A percentile compares a stretch with the other conserved stretches of the same genome.
These are phyloP conservation scores for Nephrocerus scutellatus DNA, from an alignment of 2,888 invertebrate genomes.

Conservation along the genomic window DNA sequence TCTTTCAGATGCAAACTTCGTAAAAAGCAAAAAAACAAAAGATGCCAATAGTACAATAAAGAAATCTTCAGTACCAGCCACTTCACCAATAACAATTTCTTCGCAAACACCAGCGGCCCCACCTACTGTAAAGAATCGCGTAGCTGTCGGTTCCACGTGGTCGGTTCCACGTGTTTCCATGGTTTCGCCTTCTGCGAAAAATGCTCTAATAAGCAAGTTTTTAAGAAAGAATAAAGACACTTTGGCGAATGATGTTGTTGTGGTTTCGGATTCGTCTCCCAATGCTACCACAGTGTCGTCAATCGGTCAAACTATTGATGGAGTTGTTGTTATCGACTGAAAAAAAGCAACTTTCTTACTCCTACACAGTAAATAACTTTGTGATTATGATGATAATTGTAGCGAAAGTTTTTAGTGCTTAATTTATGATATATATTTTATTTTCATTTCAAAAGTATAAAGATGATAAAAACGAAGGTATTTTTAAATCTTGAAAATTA, in stretches of 20 bases:
- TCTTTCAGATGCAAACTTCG: conserved; percentile 2
- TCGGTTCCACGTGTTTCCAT: conserved; percentile 40
- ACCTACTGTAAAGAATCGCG: conserved; percentile 34
- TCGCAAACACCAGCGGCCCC: conserved; percentile 1
- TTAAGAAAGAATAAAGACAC: conserved; percentile 35
- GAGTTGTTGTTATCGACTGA: conserved; percentile 13
- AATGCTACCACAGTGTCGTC: not conserved
- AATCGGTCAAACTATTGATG: too few species aligned
- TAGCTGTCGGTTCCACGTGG: too few species aligned
- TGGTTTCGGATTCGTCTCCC: not conserved
- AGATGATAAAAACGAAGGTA: conserved; percentile 11
- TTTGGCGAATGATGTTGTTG: too few species aligned
- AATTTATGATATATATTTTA: conserved; percentile 17
- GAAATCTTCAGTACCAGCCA: not conserved
- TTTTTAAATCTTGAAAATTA: too few species aligned
- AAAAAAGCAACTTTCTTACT: conserved; percentile 8
- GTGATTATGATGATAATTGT: too few species aligned
- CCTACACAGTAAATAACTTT: too few species aligned
- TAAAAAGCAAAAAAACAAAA: not conserved
- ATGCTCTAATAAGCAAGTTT: conserved; percentile 49
- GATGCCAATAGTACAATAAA: not conserved
- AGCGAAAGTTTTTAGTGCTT: too few species aligned
- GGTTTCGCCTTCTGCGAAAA: conserved; percentile 37
- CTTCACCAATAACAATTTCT: not conserved
- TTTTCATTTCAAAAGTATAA: conserved; percentile 9